Evolutionary conservation across 2,888 invertebrate species (phyloP).

Genomic region (Orchesellides sinensis): DNA sequence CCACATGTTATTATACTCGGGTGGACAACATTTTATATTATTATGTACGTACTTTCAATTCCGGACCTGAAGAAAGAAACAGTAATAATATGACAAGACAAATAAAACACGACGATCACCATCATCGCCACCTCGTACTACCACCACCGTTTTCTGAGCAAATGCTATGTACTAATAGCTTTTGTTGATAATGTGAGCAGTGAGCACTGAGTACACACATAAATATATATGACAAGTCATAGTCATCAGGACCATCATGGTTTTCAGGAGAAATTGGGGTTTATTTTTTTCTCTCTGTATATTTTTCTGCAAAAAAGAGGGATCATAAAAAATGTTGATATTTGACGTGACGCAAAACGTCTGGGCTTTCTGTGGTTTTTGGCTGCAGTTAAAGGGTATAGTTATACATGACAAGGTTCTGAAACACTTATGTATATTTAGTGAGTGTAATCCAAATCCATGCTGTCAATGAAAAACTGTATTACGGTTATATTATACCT

Average conservation of each 20-base stretch:
- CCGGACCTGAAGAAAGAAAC: background rate
- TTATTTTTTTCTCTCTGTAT: slow-evolving; percentile 32
- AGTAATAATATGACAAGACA: background rate
- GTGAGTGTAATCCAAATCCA: too few species aligned
- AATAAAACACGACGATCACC: too few species aligned
- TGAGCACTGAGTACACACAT: background rate
- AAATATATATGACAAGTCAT: slow-evolving; percentile 21
- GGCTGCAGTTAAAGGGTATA: slow-evolving; percentile 23
- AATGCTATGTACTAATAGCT: too few species aligned
- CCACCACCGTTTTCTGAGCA: background rate
- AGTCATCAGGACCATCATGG: slow-evolving; percentile 8
- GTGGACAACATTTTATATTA: too few species aligned
- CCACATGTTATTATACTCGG: too few species aligned
- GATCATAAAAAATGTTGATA: slow-evolving; percentile 62
- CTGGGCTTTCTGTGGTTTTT: slow-evolving; percentile 52
- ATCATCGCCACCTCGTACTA: too few species aligned
- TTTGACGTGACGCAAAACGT: slow-evolving; percentile 63
- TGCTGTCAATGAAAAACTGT: slow-evolving; percentile 23
- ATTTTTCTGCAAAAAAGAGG: slow-evolving; percentile 11
- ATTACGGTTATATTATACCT: slow-evolving; percentile 7
- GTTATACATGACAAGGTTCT: background rate
- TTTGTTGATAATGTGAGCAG: background rate
- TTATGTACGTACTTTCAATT: background rate
- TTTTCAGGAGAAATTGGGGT: background rate
- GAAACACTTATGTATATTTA: too few species aligned